Conservation (phyloP, 2,113 vertebrate species). For the Paralichthys olivaceus region DNA sequence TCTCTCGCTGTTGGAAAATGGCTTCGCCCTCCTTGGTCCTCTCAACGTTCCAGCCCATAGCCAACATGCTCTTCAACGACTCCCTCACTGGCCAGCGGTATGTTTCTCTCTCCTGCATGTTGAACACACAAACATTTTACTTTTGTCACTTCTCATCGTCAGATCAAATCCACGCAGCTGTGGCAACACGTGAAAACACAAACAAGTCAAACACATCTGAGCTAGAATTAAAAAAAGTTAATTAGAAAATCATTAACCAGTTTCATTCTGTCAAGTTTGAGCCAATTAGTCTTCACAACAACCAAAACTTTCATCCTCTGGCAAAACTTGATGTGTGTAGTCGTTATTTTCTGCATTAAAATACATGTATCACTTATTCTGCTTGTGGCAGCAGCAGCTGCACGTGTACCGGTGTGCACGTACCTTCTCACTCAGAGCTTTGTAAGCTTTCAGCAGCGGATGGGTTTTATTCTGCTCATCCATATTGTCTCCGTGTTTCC, state of each 20-base stretch:
- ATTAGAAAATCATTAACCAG: too few species aligned
- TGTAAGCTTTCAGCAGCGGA: slow-evolving; percentile 93
- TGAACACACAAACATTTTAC: slow-evolving; percentile 4
- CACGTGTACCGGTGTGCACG: neutral
- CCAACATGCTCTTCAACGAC: slow-evolving; percentile 95
- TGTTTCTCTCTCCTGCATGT: slow-evolving; percentile 90
- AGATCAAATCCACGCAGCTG: too few species aligned
- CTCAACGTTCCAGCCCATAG: slow-evolving; percentile 93
- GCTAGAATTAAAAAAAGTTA: too few species aligned
- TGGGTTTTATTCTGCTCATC: slow-evolving; percentile 93
- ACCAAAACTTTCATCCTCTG: too few species aligned
- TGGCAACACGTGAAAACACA: too few species aligned
- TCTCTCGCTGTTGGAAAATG: slow-evolving; percentile 89
- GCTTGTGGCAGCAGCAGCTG: too few species aligned
- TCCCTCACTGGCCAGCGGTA: slow-evolving; percentile 96
- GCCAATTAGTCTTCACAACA: too few species aligned
- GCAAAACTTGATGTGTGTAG: neutral
- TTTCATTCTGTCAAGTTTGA: too few species aligned
- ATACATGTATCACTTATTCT: too few species aligned
- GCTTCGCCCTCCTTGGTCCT: slow-evolving; percentile 93
- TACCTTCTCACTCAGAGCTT: slow-evolving; percentile 95
- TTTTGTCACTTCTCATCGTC: too few species aligned
- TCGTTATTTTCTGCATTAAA: too few species aligned
- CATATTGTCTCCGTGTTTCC: slow-evolving; percentile 89
- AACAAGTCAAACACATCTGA: too few species aligned